Evolutionary conservation across 1,140 invertebrate genomes (phyloP), one percentile per base, ranked within the genome.

Genomic region (Hesperophylax magnus): DNA sequence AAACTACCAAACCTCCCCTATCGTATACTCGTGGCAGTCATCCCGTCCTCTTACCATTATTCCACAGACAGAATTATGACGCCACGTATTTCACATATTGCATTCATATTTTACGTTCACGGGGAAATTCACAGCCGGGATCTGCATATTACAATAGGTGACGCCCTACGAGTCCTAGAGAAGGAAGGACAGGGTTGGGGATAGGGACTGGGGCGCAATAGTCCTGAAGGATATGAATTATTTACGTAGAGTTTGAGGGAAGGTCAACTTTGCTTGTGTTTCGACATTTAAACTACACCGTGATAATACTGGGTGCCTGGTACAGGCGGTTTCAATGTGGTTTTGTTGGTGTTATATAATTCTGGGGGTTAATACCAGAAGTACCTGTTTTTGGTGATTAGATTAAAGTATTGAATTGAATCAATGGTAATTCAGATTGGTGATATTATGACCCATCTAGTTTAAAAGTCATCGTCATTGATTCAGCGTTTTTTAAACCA

Each of bases 31-130:
- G n/a, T 8, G 14, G 15, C 67, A 20, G 52, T 61, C 24, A 15
- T 60, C 18, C 78, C 17, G 31, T 52, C n/a, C 47, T 20, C 39
- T 14, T 18, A 20, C 11, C 11, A 34, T 60, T 53, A 78, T 79
- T 72, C 67, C 77, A 67, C 78, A 80, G 81, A 80, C 81, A 80
- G 81, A 82, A 82, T 80, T 82, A 82, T 82, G 81, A 82, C 78
- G 78, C 74, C 81, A 82, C 81, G 81, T 82, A 82, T 82, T 80
- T 82, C 81, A 82, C 81, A 82, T 82, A 82, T 82, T 82, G 81
- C 81, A 77, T 82, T 82, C 81, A 82, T 82, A 82, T 82, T 82
- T 82, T 80, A 82, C 81, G 79, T 80, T 39, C 39, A 78, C 54
- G 54, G 60, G 81, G 77, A 79, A 77, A 69, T 65, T 72, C 34